These are phyloP conservation scores for Hemitrygon akajei DNA, from an alignment of 2,797 vertebrate genomes.

Conservation along the genomic window DNA sequence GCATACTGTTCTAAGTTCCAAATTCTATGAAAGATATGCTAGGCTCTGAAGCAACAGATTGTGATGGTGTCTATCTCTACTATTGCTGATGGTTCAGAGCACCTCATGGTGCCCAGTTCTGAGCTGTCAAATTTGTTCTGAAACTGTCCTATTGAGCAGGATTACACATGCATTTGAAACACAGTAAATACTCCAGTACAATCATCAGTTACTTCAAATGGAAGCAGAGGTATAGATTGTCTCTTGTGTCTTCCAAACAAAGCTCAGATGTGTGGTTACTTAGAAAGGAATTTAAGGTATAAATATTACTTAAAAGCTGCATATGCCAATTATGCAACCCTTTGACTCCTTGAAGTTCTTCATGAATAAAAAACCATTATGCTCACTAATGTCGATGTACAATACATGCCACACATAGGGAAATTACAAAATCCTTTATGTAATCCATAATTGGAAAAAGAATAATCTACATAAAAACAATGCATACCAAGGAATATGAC, in stretches of 20 bases:
- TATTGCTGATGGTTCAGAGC: too few relatives aligned
- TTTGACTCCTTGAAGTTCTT: background rate
- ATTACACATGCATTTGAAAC: background rate
- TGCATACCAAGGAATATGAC: background rate
- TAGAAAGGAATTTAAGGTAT: background rate
- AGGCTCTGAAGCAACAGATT: too few relatives aligned
- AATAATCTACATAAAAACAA: background rate
- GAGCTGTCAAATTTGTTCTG: too few relatives aligned
- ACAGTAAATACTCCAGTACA: background rate
- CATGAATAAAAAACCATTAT: background rate
- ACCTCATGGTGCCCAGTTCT: too few relatives aligned
- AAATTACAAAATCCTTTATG: background rate
- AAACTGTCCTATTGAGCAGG: too few relatives aligned
- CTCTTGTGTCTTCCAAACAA: background rate
- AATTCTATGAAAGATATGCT: too few relatives aligned
- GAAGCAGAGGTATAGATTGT: background rate
- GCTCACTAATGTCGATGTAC: background rate
- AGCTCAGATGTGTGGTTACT: background rate
- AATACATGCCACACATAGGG: background rate
- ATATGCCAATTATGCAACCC: background rate
- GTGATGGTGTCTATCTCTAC: too few relatives aligned
- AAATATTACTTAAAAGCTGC: background rate
- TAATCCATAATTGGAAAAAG: too few relatives aligned
- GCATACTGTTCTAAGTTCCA: too few relatives aligned
- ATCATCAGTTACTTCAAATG: background rate